Evolutionary conservation across 1,140 invertebrate genomes (phyloP).

Genomic region (Drosophila sucinea): DNA sequence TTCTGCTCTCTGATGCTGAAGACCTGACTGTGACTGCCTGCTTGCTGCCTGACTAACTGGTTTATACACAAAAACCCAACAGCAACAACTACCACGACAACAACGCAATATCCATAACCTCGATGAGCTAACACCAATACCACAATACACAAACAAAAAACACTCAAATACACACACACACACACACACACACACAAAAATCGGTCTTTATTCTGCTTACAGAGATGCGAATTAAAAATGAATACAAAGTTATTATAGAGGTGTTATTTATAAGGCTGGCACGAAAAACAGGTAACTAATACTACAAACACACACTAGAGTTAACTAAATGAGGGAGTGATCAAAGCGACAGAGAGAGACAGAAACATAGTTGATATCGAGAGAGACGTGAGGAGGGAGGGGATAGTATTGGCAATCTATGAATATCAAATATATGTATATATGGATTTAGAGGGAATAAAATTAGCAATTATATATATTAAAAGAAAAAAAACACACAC

Average conservation of each 20-base stretch:
- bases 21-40: conserved; percentile 55
- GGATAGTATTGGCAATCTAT: conserved; percentile 17
- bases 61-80: conserved; percentile 65
- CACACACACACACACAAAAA: conserved; percentile 11
- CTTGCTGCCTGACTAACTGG: conserved; percentile 66
- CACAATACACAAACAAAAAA: conserved; percentile 1
- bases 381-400: not conserved
- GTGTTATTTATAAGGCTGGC: conserved; percentile 70
- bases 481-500: conserved; percentile 1
- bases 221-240: conserved; percentile 72
- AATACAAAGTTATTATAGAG: conserved; percentile 78
- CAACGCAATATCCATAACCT: conserved; percentile 80
- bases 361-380: not conserved
- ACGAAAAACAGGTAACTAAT: conserved; percentile 22
- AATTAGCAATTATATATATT: conserved; percentile 64
- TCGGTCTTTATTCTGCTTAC: conserved; percentile 61
- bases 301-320: conserved; percentile 55
- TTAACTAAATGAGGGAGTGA: conserved; percentile 31
- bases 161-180: conserved; percentile 18
- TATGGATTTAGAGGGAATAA: conserved; percentile 46
- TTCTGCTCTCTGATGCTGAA: conserved; percentile 66
- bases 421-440: conserved; percentile 15
- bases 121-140: conserved; percentile 80
- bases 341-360: not conserved
- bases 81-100: conserved; percentile 49